These are phyloP conservation scores for Climacteris rufus DNA, from an alignment of 2,113 vertebrate genomes.

Conservation along the genomic window DNA sequence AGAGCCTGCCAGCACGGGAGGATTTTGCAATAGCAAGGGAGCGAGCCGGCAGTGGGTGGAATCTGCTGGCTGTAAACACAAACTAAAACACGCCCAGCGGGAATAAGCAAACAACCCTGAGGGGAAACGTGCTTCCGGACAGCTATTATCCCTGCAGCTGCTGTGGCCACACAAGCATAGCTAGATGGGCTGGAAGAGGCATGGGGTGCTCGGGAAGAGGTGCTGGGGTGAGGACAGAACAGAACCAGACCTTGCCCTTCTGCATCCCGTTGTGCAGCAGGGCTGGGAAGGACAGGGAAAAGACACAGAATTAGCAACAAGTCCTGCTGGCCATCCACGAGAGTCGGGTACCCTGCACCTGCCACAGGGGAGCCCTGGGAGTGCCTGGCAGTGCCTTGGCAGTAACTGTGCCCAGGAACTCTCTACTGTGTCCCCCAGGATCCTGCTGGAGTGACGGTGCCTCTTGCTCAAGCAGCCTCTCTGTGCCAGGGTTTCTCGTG, in stretches of 20 bases:
- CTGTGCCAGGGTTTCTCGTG: accelerated
- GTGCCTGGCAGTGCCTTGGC: not conserved
- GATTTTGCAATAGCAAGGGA: not conserved
- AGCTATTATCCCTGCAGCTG: not conserved
- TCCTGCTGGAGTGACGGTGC: accelerated
- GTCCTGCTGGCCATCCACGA: accelerated
- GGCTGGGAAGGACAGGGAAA: not conserved
- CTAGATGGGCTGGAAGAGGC: accelerated
- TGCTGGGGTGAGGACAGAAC: not conserved
- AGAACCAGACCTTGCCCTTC: not conserved
- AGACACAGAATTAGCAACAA: not conserved
- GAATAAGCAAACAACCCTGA: not conserved
- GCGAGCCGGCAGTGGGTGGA: not conserved
- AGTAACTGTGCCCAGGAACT: accelerated
- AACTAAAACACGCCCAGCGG: not conserved
- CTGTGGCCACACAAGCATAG: not conserved
- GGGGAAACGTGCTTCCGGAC: accelerated
- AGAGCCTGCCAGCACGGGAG: accelerated
- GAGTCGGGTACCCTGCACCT: accelerated
- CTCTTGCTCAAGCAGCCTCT: not conserved
- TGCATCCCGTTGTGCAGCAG: accelerated
- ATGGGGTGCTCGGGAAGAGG: accelerated
- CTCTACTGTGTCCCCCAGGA: not conserved
- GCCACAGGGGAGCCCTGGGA: not conserved
- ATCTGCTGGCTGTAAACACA: not conserved